A percentile compares a stretch with the other conserved stretches of the same genome.
phyloP scores from a whole-genome alignment of 2,113 vertebrate species.

The Orientallactaga bullata region DNA sequence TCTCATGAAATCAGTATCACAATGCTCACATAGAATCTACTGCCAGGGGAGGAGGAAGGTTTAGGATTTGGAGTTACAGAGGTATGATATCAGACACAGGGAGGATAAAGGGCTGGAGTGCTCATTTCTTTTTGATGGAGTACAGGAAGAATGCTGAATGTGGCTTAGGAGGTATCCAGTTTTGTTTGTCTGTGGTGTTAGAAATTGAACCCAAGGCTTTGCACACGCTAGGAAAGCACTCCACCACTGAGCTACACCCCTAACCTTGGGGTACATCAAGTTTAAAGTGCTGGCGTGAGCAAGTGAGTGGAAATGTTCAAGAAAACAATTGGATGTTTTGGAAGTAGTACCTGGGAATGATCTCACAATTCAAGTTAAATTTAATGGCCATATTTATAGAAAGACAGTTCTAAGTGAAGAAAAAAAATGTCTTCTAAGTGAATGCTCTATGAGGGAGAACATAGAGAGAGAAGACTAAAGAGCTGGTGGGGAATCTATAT shows the following conservation, averaged over 20 bases:
- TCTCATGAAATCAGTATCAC: not conserved
- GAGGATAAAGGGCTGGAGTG: not conserved
- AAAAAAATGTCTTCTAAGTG: not conserved
- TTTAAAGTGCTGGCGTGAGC: not conserved
- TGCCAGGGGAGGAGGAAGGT: too few relatives aligned
- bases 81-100: not conserved
- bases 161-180: not conserved
- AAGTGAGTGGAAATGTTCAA: not conserved
- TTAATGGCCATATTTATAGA: not conserved
- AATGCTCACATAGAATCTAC: not conserved
- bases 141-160: not conserved
- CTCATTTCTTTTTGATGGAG: not conserved
- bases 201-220: not conserved
- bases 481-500: not conserved
- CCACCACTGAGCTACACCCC: not conserved
- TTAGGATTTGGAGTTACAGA: not conserved
- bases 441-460: not conserved
- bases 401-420: not conserved
- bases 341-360: not conserved
- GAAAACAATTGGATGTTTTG: not conserved
- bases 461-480: not conserved
- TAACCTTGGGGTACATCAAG: too few relatives aligned
- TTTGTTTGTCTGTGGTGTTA: not conserved
- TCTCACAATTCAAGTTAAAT: constrained; percentile 24
- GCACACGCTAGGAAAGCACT: not conserved